Base-by-base conservation (phyloP, 2,797 vertebrate species). In the Vireo griseus region DNA sequence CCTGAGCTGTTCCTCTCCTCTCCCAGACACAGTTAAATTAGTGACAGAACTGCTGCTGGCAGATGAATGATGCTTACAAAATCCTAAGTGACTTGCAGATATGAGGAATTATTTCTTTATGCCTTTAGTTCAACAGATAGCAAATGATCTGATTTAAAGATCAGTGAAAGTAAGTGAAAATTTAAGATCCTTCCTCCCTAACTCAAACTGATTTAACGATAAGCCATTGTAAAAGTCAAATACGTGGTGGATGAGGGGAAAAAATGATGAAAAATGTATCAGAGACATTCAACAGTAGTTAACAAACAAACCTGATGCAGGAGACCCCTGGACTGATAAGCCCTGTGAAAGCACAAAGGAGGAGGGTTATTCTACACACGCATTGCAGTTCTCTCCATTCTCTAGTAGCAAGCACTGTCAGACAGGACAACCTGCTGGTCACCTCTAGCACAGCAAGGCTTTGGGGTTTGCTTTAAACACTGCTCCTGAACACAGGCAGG, bases 1-100 rank as follows among this genome's bases (percentile, higher is more conserved):
- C 51, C 63, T 31, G 78, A 91, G 87, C 81, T 62, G 63, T 20
- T 73, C n/a, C 39, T 51, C 61, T 81, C 50, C 50, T 84, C 80
- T 94, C 37, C 55, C 84, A 85, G 71, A 48, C 75, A 71, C 45
- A 77, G 84, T 81, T 92, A 42, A 85, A 87, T 73, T 6, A 9
- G 89, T 84, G 74, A 89, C 74, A 57, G 40, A 83, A 67, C 75
- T 85, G 78, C 80, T 93, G 89, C 67, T 89, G 92, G 91, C 88
- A 92, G 88, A 80, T 63, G 45, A 96, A 52, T 8, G 71, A 79
- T 0, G 0, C 69, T 81, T 31, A 47, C n/a, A 69, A 85, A 91
- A 92, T 57, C 78, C 15, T 39, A 76, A 66, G 16, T 28, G 59
- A 92, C 66, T 89, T 22, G 50, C 39, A 75, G 74, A 93, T 69